These are phyloP conservation scores for Drosophila ogumai DNA, from an alignment of 1,140 invertebrate genomes.

Conservation along the genomic window DNA sequence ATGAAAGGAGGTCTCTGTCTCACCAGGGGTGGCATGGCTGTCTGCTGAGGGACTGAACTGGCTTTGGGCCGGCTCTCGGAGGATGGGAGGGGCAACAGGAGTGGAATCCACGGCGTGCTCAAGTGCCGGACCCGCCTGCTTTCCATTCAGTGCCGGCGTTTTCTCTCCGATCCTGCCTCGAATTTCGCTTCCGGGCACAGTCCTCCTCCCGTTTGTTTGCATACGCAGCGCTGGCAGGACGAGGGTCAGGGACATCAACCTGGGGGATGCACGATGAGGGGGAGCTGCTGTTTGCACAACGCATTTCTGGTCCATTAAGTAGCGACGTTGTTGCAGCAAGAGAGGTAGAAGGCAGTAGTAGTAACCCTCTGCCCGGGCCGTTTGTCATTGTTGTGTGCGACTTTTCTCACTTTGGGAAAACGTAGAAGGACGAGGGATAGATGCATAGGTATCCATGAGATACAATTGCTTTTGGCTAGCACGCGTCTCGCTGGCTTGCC, in stretches of 20 bases:
- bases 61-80: constrained; percentile 13
- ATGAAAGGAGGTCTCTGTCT: constrained; percentile 19
- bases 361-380: constrained; percentile 34
- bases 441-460: constrained; percentile 57
- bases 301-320: constrained; percentile 83
- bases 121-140: constrained; percentile 64
- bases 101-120: constrained; percentile 65
- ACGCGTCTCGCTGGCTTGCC: constrained; percentile 66
- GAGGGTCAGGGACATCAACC: constrained; percentile 48
- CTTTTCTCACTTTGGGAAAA: constrained; percentile 70
- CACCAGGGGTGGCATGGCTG: constrained; percentile 36
- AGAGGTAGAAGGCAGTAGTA: constrained; percentile 47
- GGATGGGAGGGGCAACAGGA: constrained; percentile 6
- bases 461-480: constrained; percentile 70
- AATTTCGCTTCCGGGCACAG: constrained; percentile 72
- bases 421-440: neutral
- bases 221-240: constrained; percentile 67
- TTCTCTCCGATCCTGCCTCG: constrained; percentile 37
- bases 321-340: constrained; percentile 55
- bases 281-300: constrained; percentile 70
- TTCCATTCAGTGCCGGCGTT: constrained; percentile 21
- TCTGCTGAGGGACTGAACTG: constrained; percentile 9
- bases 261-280: constrained; percentile 12
- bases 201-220: constrained; percentile 65
- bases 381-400: constrained; percentile 80